phyloP scores from a whole-genome alignment of 2,888 invertebrate genomes.

The Hypomecis atomaria region DNA sequence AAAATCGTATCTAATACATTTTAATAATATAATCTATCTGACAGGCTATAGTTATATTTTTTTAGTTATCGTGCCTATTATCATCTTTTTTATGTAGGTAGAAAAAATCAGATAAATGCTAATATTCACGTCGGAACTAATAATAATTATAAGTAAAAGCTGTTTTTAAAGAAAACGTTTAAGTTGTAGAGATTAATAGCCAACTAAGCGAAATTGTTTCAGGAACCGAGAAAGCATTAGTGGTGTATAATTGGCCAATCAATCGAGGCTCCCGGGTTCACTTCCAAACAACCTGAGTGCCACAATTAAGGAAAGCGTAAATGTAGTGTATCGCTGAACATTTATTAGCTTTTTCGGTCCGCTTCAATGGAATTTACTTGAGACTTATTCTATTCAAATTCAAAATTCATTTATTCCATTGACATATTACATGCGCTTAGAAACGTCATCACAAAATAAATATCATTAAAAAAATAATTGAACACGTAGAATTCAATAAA shows the following conservation, averaged over 20 bases:
- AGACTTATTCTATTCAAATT: too few relatives aligned
- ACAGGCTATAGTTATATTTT: too few relatives aligned
- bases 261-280: slow-evolving; percentile 60
- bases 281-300: slow-evolving; percentile 59
- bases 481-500: too few relatives aligned
- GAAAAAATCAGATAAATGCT: background rate
- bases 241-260: slow-evolving; percentile 75
- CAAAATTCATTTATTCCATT: too few relatives aligned
- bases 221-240: slow-evolving; percentile 51
- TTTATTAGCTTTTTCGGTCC: slow-evolving; percentile 12
- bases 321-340: slow-evolving; percentile 42
- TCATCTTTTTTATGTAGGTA: background rate
- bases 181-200: slow-evolving; percentile 40
- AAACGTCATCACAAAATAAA: too few relatives aligned
- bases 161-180: slow-evolving; percentile 32
- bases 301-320: slow-evolving; percentile 62
- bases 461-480: too few relatives aligned
- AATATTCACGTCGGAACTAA: background rate
- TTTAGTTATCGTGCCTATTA: too few relatives aligned
- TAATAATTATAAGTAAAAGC: slow-evolving; percentile 5
- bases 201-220: slow-evolving; percentile 47
- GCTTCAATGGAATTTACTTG: background rate
- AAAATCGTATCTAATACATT: too few relatives aligned
- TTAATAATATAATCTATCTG: too few relatives aligned
- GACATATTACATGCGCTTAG: too few relatives aligned